These are phyloP conservation scores for Eremophila alpestris DNA, from an alignment of 2,797 vertebrate genomes.

Conservation along the genomic window DNA sequence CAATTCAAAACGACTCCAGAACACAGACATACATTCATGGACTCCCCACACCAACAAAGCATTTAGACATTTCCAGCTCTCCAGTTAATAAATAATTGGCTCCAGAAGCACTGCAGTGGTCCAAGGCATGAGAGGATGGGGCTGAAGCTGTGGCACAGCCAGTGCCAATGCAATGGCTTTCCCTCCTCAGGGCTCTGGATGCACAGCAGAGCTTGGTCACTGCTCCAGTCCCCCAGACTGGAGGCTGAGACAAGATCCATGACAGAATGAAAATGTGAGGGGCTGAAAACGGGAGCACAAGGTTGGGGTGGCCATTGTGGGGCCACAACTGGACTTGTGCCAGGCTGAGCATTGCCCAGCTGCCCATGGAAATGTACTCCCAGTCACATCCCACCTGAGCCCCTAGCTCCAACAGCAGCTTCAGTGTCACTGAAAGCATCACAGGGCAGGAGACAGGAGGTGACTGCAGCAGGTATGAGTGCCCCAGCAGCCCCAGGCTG, in stretches of 20 bases:
- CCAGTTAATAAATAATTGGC: not conserved
- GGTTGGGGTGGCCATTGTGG: not conserved
- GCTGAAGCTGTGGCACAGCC: not conserved
- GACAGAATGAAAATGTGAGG: not conserved
- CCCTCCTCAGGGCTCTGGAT: not conserved
- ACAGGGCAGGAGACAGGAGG: not conserved
- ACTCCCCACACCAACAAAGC: not conserved
- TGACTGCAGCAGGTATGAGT: not conserved
- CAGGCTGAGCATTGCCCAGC: not conserved
- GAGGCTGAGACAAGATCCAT: not conserved
- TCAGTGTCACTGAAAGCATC: not conserved
- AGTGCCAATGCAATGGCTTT: not conserved
- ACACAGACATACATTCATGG: not conserved
- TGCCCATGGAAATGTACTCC: not conserved
- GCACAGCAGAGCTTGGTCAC: accelerated
- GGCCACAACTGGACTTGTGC: not conserved
- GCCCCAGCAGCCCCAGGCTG: accelerated
- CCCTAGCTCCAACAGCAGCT: not conserved
- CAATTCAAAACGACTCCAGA: not conserved
- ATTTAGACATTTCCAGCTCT: not conserved
- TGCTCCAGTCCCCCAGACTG: not conserved
- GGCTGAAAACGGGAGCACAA: not conserved
- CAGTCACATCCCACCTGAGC: not conserved
- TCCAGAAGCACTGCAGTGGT: not conserved
- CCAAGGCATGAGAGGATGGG: not conserved